Evolutionary conservation across 2,888 invertebrate genomes (phyloP), one percentile per base, ranked within the genome.

Genomic region (Bombyx huttoni): DNA sequence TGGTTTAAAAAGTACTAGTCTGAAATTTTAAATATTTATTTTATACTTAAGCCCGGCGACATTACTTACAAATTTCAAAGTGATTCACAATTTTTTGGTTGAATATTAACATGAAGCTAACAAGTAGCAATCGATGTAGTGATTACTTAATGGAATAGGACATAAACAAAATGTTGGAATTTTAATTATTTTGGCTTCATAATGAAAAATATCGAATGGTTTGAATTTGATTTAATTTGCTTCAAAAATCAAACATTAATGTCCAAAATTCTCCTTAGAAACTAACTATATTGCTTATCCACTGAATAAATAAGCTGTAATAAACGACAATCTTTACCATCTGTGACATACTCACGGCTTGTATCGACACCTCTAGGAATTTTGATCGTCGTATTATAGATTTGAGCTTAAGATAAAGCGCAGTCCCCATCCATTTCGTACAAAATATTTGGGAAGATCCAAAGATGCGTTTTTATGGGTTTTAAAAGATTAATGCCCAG

Each of bases 351-450:
- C 70, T 77, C 73, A 62, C 62, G 64, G 61, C 66, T 73, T 81
- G 81, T 85, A 87, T 87, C 78, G 84, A 87, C 88, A 88, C 88
- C 87, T 88, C 80, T 78, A 86, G 76, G 86, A 88, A 87, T 88
- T 81, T 86, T 81, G 78, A 86, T 83, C 71, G 77, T 63, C 70
- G 64, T 66, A 73, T 69, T 68, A 75, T 62, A 75, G 86, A 87
- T 86, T 70, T 67, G 55, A 73, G 70, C 64, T 68, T 60, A 61
- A 69, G 88, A 88, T 88, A 85, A 81, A 65, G 66, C 61, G 71
- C 65, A 74, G 78, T 78, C 70, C 76, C 78, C 83, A 86, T 88
- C 83, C 85, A 86, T 88, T 85, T 83, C 67, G 71, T 79, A 83
- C 79, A 81, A 85, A 85, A 87, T 84, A 81, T 86, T 86, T 82